phyloP scores from a whole-genome alignment of 2,888 invertebrate genomes.

The Hesperia comma region DNA sequence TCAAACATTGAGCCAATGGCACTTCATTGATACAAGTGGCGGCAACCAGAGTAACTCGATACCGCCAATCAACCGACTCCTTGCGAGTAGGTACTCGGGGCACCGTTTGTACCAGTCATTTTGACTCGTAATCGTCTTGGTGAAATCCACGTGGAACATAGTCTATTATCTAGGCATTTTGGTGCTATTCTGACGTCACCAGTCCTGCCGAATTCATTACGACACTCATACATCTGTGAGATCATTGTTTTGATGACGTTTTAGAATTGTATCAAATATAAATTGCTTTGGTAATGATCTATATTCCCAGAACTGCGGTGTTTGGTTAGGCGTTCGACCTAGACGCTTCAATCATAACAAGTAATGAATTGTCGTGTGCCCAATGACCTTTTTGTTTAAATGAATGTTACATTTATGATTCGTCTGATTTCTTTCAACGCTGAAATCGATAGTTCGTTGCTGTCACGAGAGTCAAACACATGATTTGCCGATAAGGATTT shows the following conservation, averaged over 20 bases:
- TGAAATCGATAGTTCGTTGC: constrained; percentile 26
- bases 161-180: neutral
- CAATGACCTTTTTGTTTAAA: neutral
- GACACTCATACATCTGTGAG: constrained; percentile 13
- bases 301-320: no score
- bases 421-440: neutral
- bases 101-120: constrained; percentile 29
- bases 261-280: neutral
- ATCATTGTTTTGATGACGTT: neutral
- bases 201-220: constrained; percentile 28
- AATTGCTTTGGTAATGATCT: neutral
- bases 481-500: constrained; percentile 45
- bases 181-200: neutral
- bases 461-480: constrained; percentile 57
- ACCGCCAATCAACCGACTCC: constrained; percentile 63
- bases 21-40: constrained; percentile 79
- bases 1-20: constrained; percentile 78
- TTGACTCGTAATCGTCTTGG: constrained; percentile 12
- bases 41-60: constrained; percentile 69
- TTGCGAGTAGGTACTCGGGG: constrained; percentile 12
- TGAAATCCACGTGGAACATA: constrained; percentile 3
- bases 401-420: neutral
- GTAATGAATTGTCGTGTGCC: neutral
- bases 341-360: neutral
- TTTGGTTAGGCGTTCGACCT: neutral